Evolutionary conservation across 2,888 invertebrate species (phyloP).

Genomic region (Teleogryllus oceanicus): DNA sequence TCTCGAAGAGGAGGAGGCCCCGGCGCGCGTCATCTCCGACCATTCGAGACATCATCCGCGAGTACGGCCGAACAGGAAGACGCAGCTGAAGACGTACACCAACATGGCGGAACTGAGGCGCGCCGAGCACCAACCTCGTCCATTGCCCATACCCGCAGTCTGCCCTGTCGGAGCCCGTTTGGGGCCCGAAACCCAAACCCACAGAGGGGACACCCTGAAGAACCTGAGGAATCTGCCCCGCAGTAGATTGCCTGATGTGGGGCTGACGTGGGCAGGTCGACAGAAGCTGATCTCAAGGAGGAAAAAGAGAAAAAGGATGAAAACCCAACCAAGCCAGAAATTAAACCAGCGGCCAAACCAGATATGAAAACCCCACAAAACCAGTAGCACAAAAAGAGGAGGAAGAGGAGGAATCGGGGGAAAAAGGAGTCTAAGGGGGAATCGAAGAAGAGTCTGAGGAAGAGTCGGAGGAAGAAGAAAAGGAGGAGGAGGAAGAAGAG

Average conservation of each 20-base stretch:
- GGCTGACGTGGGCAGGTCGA: not conserved
- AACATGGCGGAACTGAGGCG: conserved; percentile 61
- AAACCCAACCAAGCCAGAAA: not conserved
- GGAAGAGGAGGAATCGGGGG: not conserved
- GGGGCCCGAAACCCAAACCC: not conserved
- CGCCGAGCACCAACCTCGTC: conserved; percentile 42
- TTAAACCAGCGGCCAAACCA: not conserved
- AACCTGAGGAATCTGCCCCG: not conserved
- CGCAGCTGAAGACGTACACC: conserved; percentile 53
- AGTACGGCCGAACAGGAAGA: conserved; percentile 61
- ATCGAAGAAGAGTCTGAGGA: not conserved
- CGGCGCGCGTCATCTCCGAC: conserved; percentile 69
- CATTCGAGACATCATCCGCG: conserved; percentile 76
- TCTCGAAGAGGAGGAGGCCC: conserved; percentile 50
- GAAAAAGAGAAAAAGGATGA: not conserved
- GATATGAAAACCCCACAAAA: not conserved
- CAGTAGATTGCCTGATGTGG: not conserved
- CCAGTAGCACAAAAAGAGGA: not conserved
- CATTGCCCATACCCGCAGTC: not conserved
- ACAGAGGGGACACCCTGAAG: not conserved
- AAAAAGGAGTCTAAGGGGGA: not conserved
- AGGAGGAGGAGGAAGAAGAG: not conserved
- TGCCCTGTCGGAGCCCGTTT: not conserved
- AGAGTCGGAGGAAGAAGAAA: not conserved
- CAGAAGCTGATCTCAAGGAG: not conserved